Percentiles rank a stretch among this genome's conserved stretches.
phyloP scores from a whole-genome alignment of 2,797 vertebrate genomes.

The Sebastes trivittatus region DNA sequence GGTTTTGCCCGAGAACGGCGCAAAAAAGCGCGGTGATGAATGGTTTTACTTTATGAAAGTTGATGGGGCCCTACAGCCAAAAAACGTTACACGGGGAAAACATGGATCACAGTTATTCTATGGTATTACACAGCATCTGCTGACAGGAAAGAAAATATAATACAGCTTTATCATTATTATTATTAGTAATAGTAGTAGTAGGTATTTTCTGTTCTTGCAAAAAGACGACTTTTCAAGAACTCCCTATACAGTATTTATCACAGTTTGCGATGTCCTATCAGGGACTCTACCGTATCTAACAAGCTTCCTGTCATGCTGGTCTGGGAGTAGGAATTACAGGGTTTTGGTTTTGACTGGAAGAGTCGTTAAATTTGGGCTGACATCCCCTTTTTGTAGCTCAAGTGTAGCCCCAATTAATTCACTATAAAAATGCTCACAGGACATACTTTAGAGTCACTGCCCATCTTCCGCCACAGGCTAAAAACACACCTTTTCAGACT shows the following conservation, averaged over 20 bases:
- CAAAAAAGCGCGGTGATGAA: slow-evolving; percentile 53
- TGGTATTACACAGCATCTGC: not conserved
- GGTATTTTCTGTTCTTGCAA: not conserved
- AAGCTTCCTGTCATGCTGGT: not conserved
- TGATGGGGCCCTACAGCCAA: slow-evolving; percentile 42
- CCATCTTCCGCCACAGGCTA: not conserved
- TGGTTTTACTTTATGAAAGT: slow-evolving; percentile 49
- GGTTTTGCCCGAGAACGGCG: slow-evolving; percentile 39
- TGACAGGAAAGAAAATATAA: slow-evolving; percentile 1
- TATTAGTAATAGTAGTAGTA: not conserved
- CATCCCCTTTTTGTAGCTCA: not conserved
- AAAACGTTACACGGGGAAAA: slow-evolving; percentile 10
- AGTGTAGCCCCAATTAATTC: not conserved
- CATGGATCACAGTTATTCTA: not conserved
- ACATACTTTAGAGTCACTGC: not conserved
- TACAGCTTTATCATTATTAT: not conserved
- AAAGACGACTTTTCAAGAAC: not conserved
- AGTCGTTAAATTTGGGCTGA: not conserved
- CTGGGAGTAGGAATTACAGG: not conserved
- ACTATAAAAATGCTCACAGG: not conserved
- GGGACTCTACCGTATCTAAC: not conserved
- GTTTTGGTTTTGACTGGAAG: not conserved
- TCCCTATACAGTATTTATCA: not conserved
- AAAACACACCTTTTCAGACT: not conserved
- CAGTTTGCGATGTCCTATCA: not conserved